Base-by-base conservation (phyloP, 2,888 invertebrate genomes). In the Auanema freiburgensis region DNA sequence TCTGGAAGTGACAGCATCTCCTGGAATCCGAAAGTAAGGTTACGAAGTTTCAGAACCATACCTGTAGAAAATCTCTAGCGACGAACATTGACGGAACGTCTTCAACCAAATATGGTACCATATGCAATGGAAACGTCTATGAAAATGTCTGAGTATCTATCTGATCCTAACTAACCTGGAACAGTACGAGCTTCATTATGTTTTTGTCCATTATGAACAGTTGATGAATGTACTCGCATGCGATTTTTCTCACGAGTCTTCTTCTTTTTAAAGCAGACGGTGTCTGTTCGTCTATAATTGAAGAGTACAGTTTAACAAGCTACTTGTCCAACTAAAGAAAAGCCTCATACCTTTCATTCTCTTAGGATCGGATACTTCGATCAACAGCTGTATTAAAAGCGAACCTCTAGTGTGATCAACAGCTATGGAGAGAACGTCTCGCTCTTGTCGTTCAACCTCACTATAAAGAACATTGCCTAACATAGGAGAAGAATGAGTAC, bases 191-290 rank as follows among this genome's bases (percentile, higher is more conserved):
- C 43, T 57, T 62, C 33, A 73, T 61, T 40, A 71, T 57, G n/a
- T 59, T 57, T n/a, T 65, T 66, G 52, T 69, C 57, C 42, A 60
- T 60, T 18, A 73, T 43, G 57, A 73, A 71, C 18, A 62, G 57
- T 25, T 70, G 65, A 57, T 73, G 73, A 11, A 73, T 71, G 61
- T 63, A 73, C 14, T 67, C 59, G 42, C 40, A 69, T 1, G 71
- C 73, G 21, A 69, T 64, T 41, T 21, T 21, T 0, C 57, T 54
- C 18, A 73, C 66, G 25, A 52, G 57, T 11, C 69, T 51, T 49
- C 63, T 56, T 25, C 65, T 65, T 1, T 18, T 25, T 5, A 59
- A 11, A 52, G 23, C 53, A 21, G n/a, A 52, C 23, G n/a, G n/a
- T 23, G 18, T 18, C 10, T 24, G 16, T 52, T 52, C 53, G n/a